Conservation (phyloP, 2,888 invertebrate genomes). For the Actias luna region DNA sequence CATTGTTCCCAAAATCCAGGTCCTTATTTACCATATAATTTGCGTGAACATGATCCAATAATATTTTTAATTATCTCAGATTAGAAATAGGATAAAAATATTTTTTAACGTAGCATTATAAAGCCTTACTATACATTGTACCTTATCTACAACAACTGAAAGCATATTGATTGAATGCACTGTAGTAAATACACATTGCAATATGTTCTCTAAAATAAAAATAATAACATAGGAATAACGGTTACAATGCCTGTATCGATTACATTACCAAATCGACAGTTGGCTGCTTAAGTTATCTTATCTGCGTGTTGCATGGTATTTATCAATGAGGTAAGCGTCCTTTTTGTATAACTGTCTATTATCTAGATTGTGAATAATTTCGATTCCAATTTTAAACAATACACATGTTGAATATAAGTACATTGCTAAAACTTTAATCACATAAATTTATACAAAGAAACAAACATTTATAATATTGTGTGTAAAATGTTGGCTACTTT, state of each 20-base stretch:
- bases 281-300: slow-evolving; percentile 12
- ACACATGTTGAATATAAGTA: neutral
- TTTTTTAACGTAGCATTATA: no score
- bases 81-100: no score
- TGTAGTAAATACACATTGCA: neutral
- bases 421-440: neutral
- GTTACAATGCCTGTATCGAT: slow-evolving; percentile 15
- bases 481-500: neutral
- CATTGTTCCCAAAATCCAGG: no score
- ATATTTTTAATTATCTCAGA: no score
- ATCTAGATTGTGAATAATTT: slow-evolving; percentile 5
- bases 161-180: neutral
- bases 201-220: neutral
- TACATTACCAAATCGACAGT: slow-evolving; percentile 9
- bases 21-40: no score
- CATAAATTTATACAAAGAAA: neutral
- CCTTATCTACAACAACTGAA: no score
- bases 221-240: neutral
- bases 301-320: slow-evolving; percentile 10
- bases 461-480: neutral
- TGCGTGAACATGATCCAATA: no score
- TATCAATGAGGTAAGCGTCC: slow-evolving; percentile 16
- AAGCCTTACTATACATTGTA: no score
- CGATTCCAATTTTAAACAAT: neutral
- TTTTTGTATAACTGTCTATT: slow-evolving; percentile 4